Evolutionary conservation across 2,888 invertebrate genomes (phyloP), one percentile per base, ranked within the genome.

Genomic region (Trichogramma evanescens): DNA sequence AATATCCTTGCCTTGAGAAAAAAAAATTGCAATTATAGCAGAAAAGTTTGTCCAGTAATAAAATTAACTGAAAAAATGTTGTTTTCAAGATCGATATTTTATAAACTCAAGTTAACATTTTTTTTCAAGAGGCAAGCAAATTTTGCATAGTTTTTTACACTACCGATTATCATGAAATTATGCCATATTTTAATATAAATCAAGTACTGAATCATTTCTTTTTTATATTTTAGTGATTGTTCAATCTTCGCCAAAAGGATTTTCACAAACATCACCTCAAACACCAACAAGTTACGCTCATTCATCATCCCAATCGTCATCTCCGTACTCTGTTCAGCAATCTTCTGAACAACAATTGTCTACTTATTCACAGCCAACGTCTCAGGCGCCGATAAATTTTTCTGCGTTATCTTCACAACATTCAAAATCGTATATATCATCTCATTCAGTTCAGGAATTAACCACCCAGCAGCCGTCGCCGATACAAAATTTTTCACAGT

Each of bases 271-370:
- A 5, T 70, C 74, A 26, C 71, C 80, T 26, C 81, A 80, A 58
- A 69, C 69, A 26, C 76, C 79, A 52, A 74, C 78, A 62, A 80
- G 76, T 58, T 81, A 80, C 41, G 78, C 80, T 61, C 72, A 68
- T 66, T 65, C 71, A 9, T 72, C 76, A 4, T 75, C 77, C 4
- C 76, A 77, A 60, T 56, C 74, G 13, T 73, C 73, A 65, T 65
- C 81, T 13, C 76, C 78, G 53, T 80, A 79, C 64, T 80, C 80
- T 62, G 75, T 77, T 5, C 79, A 78, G 66, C 67, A 71, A 9
- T 73, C 76, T 4, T 76, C 76, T 5, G 76, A 77, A 57, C 80
- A 79, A 61, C 71, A 66, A 48, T 65, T 74, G 26, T 66, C 72
- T 5, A 68, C 71, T 62, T 78, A 77, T 13, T 77, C 78, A 0